A percentile compares a stretch with the other conserved stretches of the same genome.
Evolutionary conservation across 2,888 invertebrate species (phyloP).

Genomic region (Sphecodes monilicornis): DNA sequence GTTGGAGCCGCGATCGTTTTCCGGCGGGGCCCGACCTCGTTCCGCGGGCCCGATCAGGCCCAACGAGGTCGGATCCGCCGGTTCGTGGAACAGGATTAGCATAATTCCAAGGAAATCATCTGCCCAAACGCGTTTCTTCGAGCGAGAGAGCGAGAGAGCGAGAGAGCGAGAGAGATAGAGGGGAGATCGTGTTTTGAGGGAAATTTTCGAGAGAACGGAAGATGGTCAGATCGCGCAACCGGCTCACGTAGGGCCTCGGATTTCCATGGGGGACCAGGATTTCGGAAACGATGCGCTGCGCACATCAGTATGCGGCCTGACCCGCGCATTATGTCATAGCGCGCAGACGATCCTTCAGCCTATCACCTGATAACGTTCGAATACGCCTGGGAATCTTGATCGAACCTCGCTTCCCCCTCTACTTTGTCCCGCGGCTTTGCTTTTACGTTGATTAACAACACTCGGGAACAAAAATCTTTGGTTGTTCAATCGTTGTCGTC

Average conservation of each 20-base stretch:
- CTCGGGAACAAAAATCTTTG: neutral
- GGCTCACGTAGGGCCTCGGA: slow-evolving; percentile 72
- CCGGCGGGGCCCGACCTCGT: neutral
- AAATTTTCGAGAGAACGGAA: neutral
- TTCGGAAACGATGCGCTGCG: slow-evolving; percentile 45
- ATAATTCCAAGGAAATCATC: slow-evolving; percentile 83
- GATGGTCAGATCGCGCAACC: slow-evolving; percentile 57
- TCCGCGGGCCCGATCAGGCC: neutral
- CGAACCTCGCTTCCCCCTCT: neutral
- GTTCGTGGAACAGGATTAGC: slow-evolving; percentile 80
- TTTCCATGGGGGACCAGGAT: slow-evolving; percentile 49
- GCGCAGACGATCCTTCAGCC: slow-evolving; percentile 63
- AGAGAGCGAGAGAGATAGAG: too few relatives aligned
- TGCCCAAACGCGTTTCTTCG: slow-evolving; percentile 65
- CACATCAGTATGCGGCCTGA: slow-evolving; percentile 72
- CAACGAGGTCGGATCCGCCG: slow-evolving; percentile 26
- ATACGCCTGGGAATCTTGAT: slow-evolving; percentile 19
- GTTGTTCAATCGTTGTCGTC: too few relatives aligned
- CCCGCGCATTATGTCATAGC: slow-evolving; percentile 77
- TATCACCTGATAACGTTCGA: slow-evolving; percentile 68
- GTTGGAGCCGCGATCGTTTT: neutral
- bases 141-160: too few relatives aligned
- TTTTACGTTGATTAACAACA: neutral
- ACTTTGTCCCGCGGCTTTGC: neutral
- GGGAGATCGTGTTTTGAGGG: neutral